Conservation (phyloP, 1,140 invertebrate genomes). For the Dendroctonus ponderosae region DNA sequence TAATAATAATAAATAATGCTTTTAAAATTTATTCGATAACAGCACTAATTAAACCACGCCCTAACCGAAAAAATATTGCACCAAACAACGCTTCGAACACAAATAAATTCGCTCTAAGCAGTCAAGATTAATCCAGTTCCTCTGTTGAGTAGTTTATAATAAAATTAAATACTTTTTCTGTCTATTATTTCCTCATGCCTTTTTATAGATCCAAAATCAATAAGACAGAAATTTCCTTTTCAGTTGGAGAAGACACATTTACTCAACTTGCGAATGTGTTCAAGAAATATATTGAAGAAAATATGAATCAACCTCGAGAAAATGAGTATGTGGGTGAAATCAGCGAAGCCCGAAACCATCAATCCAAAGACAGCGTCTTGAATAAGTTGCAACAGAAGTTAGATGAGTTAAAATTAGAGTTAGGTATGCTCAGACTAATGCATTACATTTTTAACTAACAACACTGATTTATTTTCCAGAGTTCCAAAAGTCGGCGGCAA, state of each 20-base stretch:
- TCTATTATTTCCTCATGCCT: neutral
- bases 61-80: no score
- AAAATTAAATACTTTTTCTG: no score
- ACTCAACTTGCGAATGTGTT: conserved; percentile 11
- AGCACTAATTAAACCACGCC: no score
- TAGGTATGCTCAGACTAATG: conserved; percentile 34
- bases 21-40: no score
- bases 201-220: neutral
- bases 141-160: no score
- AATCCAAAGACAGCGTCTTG: conserved; percentile 10
- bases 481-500: conserved; percentile 5
- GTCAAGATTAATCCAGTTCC: no score
- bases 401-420: conserved; percentile 35
- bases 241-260: conserved; percentile 16
- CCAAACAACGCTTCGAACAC: no score
- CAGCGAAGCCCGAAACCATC: neutral
- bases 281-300: conserved; percentile 19
- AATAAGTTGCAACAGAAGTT: conserved; percentile 29
- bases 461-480: conserved; percentile 28
- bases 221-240: neutral
- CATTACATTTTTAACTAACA: conserved; percentile 14
- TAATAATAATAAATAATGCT: no score
- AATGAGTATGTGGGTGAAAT: neutral
- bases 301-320: neutral
- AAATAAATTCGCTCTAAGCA: no score